A percentile compares a stretch with the other conserved stretches of the same genome.
Conservation (phyloP, 2,888 invertebrate species). For the Candidula unifasciata region DNA sequence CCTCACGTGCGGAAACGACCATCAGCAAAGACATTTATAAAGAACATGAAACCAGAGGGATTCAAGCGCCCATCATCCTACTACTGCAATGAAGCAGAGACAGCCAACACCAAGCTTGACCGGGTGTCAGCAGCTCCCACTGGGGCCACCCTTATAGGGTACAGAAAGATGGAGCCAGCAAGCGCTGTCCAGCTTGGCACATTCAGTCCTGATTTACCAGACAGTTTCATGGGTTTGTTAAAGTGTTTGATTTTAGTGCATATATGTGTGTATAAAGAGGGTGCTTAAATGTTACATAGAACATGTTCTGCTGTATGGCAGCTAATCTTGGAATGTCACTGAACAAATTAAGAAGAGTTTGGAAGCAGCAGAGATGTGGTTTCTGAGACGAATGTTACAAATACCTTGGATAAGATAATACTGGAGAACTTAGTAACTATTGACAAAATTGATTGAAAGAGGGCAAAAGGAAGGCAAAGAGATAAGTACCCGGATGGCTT, state of each 20-base stretch:
- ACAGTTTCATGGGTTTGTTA: conserved; percentile 22
- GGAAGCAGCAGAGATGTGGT: no score
- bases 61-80: conserved; percentile 75
- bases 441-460: no score
- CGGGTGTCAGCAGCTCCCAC: conserved; percentile 53
- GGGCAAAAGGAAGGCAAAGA: no score
- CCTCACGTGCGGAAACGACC: conserved; percentile 46
- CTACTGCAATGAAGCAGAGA: conserved; percentile 67
- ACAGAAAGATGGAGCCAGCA: conserved; percentile 66
- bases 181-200: conserved; percentile 71
- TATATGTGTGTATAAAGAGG: no score
- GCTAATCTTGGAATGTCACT: no score
- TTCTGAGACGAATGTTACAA: no score
- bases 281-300: no score
- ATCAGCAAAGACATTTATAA: conserved; percentile 67
- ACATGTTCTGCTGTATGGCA: no score
- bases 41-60: conserved; percentile 75
- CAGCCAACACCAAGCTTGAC: conserved; percentile 55
- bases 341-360: no score
- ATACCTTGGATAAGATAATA: no score
- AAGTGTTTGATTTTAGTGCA: not conserved
- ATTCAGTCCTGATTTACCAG: conserved; percentile 64
- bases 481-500: no score
- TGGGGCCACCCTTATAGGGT: conserved; percentile 74
- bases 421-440: no score